Conservation (phyloP, 1,140 invertebrate species). For the Microplitis mediator region DNA sequence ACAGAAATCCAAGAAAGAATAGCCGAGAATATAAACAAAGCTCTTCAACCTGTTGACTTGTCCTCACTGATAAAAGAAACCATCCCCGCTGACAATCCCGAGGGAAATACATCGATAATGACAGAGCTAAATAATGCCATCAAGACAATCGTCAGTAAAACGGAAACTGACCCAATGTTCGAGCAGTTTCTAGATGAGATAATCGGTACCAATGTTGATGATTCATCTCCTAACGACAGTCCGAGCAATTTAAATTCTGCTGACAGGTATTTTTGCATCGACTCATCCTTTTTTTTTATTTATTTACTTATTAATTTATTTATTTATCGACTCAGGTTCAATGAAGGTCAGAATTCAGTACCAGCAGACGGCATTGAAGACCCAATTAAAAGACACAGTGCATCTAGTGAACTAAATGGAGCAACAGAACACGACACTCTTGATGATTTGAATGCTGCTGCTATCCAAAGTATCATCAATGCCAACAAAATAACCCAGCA, state of each 20-base stretch:
- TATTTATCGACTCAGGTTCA: too few relatives aligned
- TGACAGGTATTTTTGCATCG: not conserved
- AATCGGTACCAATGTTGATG: constrained; percentile 47
- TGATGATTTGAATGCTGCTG: constrained; percentile 55
- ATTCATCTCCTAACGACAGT: constrained; percentile 52
- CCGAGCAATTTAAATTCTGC: not conserved
- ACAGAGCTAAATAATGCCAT: constrained; percentile 55
- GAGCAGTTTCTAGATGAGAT: constrained; percentile 57
- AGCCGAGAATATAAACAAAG: constrained; percentile 62
- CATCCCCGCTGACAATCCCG: constrained; percentile 32
- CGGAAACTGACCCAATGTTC: constrained; percentile 60
- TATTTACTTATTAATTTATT: too few relatives aligned
- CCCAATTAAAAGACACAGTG: constrained; percentile 30
- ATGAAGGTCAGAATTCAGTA: too few relatives aligned
- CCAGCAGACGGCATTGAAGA: not conserved
- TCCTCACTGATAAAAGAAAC: constrained; percentile 39
- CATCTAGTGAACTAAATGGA: constrained; percentile 22
- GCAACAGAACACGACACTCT: constrained; percentile 31
- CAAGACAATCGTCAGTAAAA: constrained; percentile 54
- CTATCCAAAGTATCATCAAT: constrained; percentile 55
- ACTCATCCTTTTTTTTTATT: not conserved
- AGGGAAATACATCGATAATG: constrained; percentile 54
- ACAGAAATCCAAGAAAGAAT: constrained; percentile 60
- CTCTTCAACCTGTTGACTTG: constrained; percentile 38
- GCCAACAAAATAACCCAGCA: constrained; percentile 38